A percentile compares a stretch with the other conserved stretches of the same genome.
Evolutionary conservation across 2,113 vertebrate genomes (phyloP).

Genomic region (Galemys pyrenaicus): DNA sequence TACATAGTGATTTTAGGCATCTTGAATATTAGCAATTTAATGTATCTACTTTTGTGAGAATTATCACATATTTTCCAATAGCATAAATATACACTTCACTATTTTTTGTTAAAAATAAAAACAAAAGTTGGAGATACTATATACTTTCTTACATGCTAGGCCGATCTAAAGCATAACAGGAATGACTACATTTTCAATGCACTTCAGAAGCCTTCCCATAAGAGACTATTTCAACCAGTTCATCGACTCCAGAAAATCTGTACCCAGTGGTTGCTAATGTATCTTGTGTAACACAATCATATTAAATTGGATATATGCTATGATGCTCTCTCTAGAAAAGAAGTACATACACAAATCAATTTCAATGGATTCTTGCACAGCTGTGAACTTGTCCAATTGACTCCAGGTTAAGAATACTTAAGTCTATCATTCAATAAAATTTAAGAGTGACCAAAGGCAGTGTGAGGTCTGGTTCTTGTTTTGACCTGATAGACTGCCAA

Average conservation of each 20-base stretch:
- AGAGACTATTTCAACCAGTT: background rate
- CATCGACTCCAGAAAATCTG: background rate
- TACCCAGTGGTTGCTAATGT: background rate
- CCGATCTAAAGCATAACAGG: background rate
- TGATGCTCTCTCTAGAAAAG: background rate
- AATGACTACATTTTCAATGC: background rate
- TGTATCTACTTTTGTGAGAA: background rate
- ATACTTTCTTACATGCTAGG: background rate
- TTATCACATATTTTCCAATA: background rate
- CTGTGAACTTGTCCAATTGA: background rate
- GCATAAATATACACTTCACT: background rate
- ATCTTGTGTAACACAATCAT: background rate
- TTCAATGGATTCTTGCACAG: background rate
- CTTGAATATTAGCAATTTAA: constrained; percentile 12
- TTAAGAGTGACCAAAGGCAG: background rate
- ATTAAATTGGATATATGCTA: background rate
- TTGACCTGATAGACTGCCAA: background rate
- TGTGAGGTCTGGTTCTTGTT: background rate
- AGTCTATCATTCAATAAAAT: constrained; percentile 20
- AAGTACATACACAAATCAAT: background rate
- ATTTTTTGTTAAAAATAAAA: background rate
- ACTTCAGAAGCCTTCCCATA: background rate
- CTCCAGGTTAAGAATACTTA: background rate
- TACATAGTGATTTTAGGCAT: background rate
- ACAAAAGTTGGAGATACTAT: background rate